Percentiles rank a stretch among this genome's conserved stretches.
Evolutionary conservation across 2,888 invertebrate species (phyloP).

Genomic region (Rhagium mordax): DNA sequence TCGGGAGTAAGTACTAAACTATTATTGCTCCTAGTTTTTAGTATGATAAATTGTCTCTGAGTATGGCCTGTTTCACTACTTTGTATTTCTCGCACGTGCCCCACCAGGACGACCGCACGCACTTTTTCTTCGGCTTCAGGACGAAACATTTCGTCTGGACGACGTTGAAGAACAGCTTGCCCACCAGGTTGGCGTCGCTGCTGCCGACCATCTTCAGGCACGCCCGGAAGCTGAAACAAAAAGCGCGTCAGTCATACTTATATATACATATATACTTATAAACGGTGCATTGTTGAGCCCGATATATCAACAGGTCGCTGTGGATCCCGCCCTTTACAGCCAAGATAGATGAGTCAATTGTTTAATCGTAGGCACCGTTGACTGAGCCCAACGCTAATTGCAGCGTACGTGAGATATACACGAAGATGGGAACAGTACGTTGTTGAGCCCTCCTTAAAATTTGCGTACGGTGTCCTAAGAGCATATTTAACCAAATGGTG

Average conservation of each 20-base stretch:
- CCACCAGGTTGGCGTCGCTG: conserved; percentile 90
- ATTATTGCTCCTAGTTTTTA: conserved; percentile 57
- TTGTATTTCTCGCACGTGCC: conserved; percentile 83
- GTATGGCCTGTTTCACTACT: conserved; percentile 80
- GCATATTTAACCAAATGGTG: no score
- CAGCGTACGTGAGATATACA: no score
- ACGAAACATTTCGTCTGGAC: conserved; percentile 96
- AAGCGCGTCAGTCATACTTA: background rate
- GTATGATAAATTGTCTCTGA: conserved; percentile 83
- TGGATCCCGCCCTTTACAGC: no score
- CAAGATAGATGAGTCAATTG: no score
- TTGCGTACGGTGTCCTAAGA: no score
- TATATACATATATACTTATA: no score
- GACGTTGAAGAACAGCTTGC: conserved; percentile 94
- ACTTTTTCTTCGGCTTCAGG: conserved; percentile 83
- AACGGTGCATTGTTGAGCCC: no score
- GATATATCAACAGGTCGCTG: no score
- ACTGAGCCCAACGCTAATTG: no score
- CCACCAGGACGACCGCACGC: conserved; percentile 85
- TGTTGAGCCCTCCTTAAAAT: no score
- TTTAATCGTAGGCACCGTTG: no score
- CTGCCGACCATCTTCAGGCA: conserved; percentile 92
- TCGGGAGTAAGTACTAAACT: background rate
- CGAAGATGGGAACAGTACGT: no score
- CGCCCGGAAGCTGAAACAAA: conserved; percentile 86